Base-by-base conservation (phyloP, 1,140 invertebrate genomes). In the Pachypeltis micranthus region DNA sequence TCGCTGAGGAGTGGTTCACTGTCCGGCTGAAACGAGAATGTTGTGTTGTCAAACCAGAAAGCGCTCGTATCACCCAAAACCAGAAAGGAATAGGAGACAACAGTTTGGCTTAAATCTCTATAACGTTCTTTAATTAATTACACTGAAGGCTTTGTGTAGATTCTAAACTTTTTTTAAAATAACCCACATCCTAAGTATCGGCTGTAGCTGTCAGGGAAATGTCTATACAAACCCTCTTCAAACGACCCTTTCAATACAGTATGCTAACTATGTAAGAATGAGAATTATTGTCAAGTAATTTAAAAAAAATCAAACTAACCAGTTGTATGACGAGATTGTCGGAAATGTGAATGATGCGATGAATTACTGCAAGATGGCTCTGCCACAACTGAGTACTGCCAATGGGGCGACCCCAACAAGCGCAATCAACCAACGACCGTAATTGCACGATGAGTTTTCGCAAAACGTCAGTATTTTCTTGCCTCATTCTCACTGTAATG, bases 371-470 rank as follows among this genome's bases (percentile, higher is more conserved):
- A 67, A 87, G 80, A 72, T 96, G 91, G 70, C 90, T 86, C 58
- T 90, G 83, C 93, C 93, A 96, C 12, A 97, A 78, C 63, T 87
- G 81, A 39, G 88, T 84, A 29, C 89, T 92, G 23, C 93, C 94
- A 24, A 96, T 74, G 44, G 92, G 86, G 55, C 86, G 83, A 62
- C 91, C 88, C 91, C 89, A 91, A 74, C 89, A 93, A 68, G 77
- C 72, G 77, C 83, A 72, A 74, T 85, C 72, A 70, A 86, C 79
- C 62, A 90, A 76, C 1, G 86, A 82, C 60, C 84, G 78, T 56
- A 94, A 77, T 70, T 90, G 84, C 54, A 84, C 77, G 10, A 94
- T 79, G 26, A 96, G 76, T 65, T 84, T 82, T 1, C 88, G 82
- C 34, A 95, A 76, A 63, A 85, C 83, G 72, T 90, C 86, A 25